Base-by-base conservation (phyloP, 2,888 invertebrate genomes). In the Hipparchia sbordonii region DNA sequence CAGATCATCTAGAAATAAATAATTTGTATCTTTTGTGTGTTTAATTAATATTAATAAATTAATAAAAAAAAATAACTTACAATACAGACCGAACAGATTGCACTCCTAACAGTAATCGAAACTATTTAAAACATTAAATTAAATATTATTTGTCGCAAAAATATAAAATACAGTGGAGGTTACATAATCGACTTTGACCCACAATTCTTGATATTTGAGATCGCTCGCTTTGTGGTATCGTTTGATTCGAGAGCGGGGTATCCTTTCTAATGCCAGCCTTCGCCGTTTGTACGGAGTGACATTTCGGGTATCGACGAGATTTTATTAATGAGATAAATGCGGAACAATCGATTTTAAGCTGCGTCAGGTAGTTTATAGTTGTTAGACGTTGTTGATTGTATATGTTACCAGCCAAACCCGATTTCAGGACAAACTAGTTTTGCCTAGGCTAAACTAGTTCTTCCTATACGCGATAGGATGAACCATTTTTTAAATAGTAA, bases 121-220 rank as follows among this genome's bases (percentile, higher is more conserved):
- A 39, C 39, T 39, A 23, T 23, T 23, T 23, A 39, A 39, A 39
- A 4, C 39, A 39, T 39, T 39, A n/a, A n/a, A 56, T 13, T 56
- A 56, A n/a, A 13, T 13, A 6, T 59, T 13, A 59, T 39, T 59
- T 59, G 45, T 10, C n/a, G 61, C 51, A 13, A 65, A 65, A 23
- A 65, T 65, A 33, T 65, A 9, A 6, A 23, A 51, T 33, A 10
- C 65, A 65, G 48, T 51, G 9, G 39, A 48, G 10, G 12, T 70
- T 70, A 12, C 67, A 12, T 52, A 63, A 48, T 13, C 67, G 75
- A 56, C 75, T 72, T 72, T 75, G 75, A 75, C 75, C 75, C 54
- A 75, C 67, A 60, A 73, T 72, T 45, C 48, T 52, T 70, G 75
- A 70, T 72, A 75, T 75, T 75, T 72, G 70, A 75, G 74, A 75